Evolutionary conservation across 2,797 vertebrate species (phyloP), one percentile per base, ranked within the genome.

Genomic region (Peromyscus melanophrys): DNA sequence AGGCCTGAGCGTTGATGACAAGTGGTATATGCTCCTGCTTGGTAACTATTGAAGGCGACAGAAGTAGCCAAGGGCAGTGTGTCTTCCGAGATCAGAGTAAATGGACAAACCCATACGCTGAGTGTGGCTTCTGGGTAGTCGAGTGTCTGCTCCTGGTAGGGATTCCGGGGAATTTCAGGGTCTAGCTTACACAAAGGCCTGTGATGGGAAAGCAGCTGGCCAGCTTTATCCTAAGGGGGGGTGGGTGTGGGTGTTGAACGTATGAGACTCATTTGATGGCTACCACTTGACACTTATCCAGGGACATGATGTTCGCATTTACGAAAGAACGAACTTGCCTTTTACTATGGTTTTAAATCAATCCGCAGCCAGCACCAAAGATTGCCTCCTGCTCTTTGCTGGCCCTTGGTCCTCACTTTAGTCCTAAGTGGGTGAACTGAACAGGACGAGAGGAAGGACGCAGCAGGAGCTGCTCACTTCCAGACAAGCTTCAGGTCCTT

Each of bases 21-120:
- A 23, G 4, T 6, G 21, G 65, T 10, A 13, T 8, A 3, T 27
- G 9, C 17, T n/a, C 14, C 63, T 4, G n/a, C 25, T 17, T 12
- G 43, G 49, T 6, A 23, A 63, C 46, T 12, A 81, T 1, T 0
- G 14, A 21, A 21, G 29, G 1, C 9, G 40, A 1, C 0, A 23
- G 78, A 43, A 61, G 40, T 2, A 29, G 57, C 21, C 55, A 83
- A 59, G 1, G 0, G 0, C 55, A 71, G 57, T 34, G 21, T 46
- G 7, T 13, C 0, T 37, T 59, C 6, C 2, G 34, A 77, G 49
- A 31, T 19, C 40, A 27, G 40, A 29, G 52, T 37, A 34, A 65
- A 49, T 13, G 57, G 34, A 55, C n/a, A 69, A 1, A 11, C 23
- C 13, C 21, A 67, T 2, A 10, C 2, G 0, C 4, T 34, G 75